Conservation (phyloP, 1,140 invertebrate species). For the Parapsyche elsis region DNA sequence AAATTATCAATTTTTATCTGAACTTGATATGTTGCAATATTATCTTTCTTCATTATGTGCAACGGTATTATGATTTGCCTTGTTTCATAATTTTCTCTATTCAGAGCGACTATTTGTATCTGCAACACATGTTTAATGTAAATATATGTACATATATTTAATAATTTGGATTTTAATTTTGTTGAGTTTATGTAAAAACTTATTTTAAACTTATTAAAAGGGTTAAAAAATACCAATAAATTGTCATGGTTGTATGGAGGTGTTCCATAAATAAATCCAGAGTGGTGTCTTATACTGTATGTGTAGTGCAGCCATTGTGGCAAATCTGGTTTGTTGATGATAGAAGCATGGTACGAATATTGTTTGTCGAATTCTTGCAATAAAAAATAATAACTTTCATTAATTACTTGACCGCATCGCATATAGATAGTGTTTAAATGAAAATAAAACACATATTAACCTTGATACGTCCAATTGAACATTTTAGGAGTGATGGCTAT, state of each 20-base stretch:
- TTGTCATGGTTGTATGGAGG: slow-evolving; percentile 72
- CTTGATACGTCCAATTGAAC: slow-evolving; percentile 77
- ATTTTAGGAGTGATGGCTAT: slow-evolving; percentile 72
- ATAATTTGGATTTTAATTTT: slow-evolving; percentile 23
- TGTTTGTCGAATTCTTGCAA: slow-evolving; percentile 68
- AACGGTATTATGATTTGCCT: slow-evolving; percentile 73
- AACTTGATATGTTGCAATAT: slow-evolving; percentile 79
- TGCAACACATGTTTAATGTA: slow-evolving; percentile 60
- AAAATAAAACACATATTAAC: slow-evolving; percentile 61
- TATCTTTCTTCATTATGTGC: slow-evolving; percentile 73
- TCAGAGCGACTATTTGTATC: slow-evolving; percentile 81
- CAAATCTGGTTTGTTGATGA: slow-evolving; percentile 80
- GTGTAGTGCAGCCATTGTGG: slow-evolving; percentile 86
- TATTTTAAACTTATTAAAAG: neutral
- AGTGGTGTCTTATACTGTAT: slow-evolving; percentile 78
- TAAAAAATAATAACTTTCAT: slow-evolving; percentile 30
- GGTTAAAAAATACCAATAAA: slow-evolving; percentile 66
- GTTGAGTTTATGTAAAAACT: neutral
- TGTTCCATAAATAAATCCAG: slow-evolving; percentile 83
- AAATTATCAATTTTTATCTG: slow-evolving; percentile 90
- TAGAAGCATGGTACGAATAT: slow-evolving; percentile 75
- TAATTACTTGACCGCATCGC: neutral
- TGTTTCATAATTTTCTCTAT: slow-evolving; percentile 82
- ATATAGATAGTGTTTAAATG: neutral
- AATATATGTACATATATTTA: too few relatives aligned